Evolutionary conservation across 1,140 invertebrate species (phyloP).

Genomic region (Whitmania pigra): DNA sequence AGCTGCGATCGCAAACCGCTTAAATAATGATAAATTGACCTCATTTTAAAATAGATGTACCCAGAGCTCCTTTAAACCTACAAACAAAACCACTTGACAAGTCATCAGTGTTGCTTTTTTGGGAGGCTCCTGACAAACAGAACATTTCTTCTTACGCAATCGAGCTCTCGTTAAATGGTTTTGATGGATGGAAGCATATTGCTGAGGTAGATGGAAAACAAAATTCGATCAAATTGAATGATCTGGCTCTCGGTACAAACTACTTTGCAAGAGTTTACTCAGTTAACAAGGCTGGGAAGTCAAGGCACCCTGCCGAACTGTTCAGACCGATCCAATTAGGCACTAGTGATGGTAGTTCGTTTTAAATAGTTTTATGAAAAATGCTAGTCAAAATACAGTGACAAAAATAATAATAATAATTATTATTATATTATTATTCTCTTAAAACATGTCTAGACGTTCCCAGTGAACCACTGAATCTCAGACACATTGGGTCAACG

Average conservation of each 20-base stretch:
- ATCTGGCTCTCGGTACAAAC: not conserved
- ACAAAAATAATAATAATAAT: not conserved
- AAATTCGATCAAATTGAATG: constrained; percentile 3
- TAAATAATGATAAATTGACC: too few relatives aligned
- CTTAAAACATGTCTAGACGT: constrained; percentile 15
- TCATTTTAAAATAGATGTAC: too few relatives aligned
- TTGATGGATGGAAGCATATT: not conserved
- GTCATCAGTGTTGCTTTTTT: not conserved
- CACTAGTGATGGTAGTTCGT: constrained; percentile 7
- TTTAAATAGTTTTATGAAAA: constrained; percentile 1
- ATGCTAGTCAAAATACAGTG: not conserved
- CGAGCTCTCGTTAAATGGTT: not conserved
- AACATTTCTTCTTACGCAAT: not conserved
- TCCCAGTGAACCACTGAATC: constrained; percentile 80
- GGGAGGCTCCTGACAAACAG: not conserved
- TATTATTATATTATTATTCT: not conserved
- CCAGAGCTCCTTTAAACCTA: too few relatives aligned
- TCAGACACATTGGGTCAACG: constrained; percentile 78
- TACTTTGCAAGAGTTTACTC: constrained; percentile 15
- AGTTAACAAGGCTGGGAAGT: constrained; percentile 8
- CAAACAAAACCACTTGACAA: not conserved
- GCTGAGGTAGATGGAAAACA: constrained; percentile 5
- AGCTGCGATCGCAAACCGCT: too few relatives aligned
- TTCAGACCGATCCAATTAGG: not conserved
- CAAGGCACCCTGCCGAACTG: constrained; percentile 7